A percentile compares a stretch with the other conserved stretches of the same genome.
These are phyloP conservation scores for Antrozous pallidus DNA, from an alignment of 2,797 vertebrate species.

Conservation along the genomic window DNA sequence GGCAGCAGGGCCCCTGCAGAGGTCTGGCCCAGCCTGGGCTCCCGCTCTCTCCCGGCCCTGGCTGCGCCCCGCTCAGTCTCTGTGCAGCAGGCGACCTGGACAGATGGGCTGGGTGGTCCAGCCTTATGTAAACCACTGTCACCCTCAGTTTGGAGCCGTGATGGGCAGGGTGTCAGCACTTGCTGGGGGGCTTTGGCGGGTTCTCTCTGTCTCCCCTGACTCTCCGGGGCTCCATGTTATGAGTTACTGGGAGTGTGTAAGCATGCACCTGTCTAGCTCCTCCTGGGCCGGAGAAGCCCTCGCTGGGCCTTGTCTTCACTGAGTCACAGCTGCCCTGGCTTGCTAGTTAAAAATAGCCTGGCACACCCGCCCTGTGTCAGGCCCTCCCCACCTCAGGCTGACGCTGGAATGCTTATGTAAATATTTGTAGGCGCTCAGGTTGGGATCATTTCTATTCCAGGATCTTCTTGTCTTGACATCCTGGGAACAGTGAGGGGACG, in stretches of 20 bases:
- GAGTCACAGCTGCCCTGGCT: background rate
- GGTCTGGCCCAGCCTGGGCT: too few species aligned
- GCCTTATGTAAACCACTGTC: background rate
- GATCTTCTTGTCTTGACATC: background rate
- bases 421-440: background rate
- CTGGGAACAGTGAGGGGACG: background rate
- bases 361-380: background rate
- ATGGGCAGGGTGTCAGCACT: background rate
- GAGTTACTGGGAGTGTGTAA: background rate
- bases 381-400: background rate
- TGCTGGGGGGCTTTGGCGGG: background rate
- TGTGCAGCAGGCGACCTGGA: background rate
- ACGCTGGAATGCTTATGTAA: background rate
- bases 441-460: background rate
- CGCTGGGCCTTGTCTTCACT: background rate
- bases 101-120: background rate
- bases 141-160: background rate
- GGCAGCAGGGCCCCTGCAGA: background rate
- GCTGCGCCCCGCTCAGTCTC: background rate
- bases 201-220: background rate
- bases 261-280: background rate
- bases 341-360: constrained; percentile 50
- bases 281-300: background rate
- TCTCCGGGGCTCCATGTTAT: background rate
- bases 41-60: background rate